Base-by-base conservation (phyloP, 2,113 vertebrate species). In the Mugil cephalus region DNA sequence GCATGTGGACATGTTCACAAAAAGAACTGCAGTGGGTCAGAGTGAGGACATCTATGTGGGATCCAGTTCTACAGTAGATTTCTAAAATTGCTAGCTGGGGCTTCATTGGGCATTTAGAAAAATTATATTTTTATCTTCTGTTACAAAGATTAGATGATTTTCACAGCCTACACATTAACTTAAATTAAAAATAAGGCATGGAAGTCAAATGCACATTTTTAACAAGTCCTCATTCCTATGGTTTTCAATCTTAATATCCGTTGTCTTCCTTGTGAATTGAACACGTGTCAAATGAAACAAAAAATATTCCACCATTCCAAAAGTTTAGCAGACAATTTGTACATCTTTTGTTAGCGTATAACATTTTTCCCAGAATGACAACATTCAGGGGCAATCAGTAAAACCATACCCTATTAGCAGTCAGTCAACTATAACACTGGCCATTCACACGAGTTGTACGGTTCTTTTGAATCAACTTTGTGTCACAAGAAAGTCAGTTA, bases 21-120 rank as follows among this genome's bases (percentile, higher is more conserved):
- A 59, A 42, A 61, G 30, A 52, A 51, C 10, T 5, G 13, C 4
- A 14, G 55, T 34, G 39, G 51, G 47, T 59, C 48, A 38, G 19
- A 36, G 30, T 8, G n/a, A 79, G 74, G 74, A 64, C 45, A 48
- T 72, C 14, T 61, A 45, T 63, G 58, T 8, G n/a, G n/a, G n/a
- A n/a, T 61, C 19, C 30, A 66, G 38, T 74, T 53, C 8, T 18
- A 51, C 15, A 46, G 45, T 21, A 39, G 15, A n/a, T n/a, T n/a
- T n/a, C n/a, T n/a, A n/a, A n/a, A n/a, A n/a, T n/a, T n/a, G n/a
- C 24, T 30, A 30, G 24, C 24, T 30, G 24, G 24, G 24, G 24
- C 24, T 30, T 30, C 24, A 30, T 30, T n/a, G n/a, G n/a, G n/a
- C n/a, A n/a, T n/a, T n/a, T n/a, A n/a, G n/a, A n/a, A n/a, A n/a